Evolutionary conservation across 2,888 invertebrate genomes (phyloP), one percentile per base, ranked within the genome.

Genomic region (Lepidocyrtinus sp.): DNA sequence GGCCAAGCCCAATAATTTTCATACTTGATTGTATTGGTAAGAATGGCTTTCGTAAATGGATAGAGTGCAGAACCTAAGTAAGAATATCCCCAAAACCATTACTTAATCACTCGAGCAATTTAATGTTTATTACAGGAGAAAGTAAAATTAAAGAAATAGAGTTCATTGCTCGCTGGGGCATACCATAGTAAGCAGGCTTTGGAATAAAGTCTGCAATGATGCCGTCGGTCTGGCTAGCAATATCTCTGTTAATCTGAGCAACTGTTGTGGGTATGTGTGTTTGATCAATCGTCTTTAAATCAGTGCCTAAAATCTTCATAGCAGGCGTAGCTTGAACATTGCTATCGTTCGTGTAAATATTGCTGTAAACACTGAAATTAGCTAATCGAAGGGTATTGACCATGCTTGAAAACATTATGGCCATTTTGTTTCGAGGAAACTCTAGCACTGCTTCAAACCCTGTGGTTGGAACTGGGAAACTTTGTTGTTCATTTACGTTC

Each of bases 401-500:
- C 84, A 84, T 84, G 59, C 75, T 78, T 15, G 84, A 84, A 59
- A 84, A 84, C 84, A 84, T 84, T 24, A 84, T 82, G 0, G 84
- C 81, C 70, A 82, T 81, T 79, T 84, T 84, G 61, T 81, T 81
- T 71, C 82, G 77, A 3, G 84, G 84, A 45, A 81, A 81, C 75
- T 84, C 84, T 19, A 84, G 70, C 15, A 84, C 84, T 9, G 80
- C 63, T 27, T 84, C 84, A 50, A 84, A 84, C 24, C 84, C 84
- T 0, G 81, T 82, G 0, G 81, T 82, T 1, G 82, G 81, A 17
- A 84, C 72, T 2, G 82, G 72, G 64, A 75, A 84, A 61, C 74
- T 68, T 17, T 75, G 81, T 46, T 81, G 82, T 68, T 84, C 84
- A 24, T 84, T 84, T 3, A 82, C 78, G 71, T 84, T 84, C n/a